Conservation (phyloP, 2,113 vertebrate species). For the Neogale vison region DNA sequence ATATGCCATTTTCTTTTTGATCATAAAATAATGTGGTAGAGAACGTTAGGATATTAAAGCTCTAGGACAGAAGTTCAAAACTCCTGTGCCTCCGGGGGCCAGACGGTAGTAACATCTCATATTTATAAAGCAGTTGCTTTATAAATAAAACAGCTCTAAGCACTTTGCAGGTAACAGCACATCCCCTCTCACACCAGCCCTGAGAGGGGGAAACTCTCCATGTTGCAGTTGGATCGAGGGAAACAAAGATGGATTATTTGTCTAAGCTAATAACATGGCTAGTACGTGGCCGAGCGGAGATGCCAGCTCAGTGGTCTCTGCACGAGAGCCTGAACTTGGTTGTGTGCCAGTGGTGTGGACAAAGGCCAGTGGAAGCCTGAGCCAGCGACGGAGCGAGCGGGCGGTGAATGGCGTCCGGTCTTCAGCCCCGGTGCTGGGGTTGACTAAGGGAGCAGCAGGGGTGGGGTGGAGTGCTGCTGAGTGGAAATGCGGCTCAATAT, state of each 20-base stretch:
- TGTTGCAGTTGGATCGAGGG: neutral
- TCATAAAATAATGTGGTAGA: conserved; percentile 56
- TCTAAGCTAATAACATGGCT: neutral
- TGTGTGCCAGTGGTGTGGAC: neutral
- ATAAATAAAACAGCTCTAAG: neutral
- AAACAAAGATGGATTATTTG: conserved; percentile 38
- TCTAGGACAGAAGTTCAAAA: conserved; percentile 55
- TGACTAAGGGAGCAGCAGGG: neutral
- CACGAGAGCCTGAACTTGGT: neutral
- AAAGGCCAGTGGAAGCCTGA: neutral
- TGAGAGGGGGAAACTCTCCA: neutral
- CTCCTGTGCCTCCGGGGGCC: neutral
- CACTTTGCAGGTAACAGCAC: conserved; percentile 24
- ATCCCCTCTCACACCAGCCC: neutral
- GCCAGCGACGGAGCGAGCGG: neutral
- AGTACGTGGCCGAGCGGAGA: neutral
- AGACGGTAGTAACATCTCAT: conserved; percentile 42
- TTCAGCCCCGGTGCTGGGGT: no score
- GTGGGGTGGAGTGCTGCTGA: neutral
- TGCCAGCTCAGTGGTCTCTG: neutral
- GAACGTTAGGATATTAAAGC: conserved; percentile 54
- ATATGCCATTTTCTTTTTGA: conserved; percentile 44
- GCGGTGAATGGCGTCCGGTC: neutral
- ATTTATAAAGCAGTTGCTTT: conserved; percentile 59
- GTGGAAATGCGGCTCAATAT: neutral